Base-by-base conservation (phyloP, 2,113 vertebrate genomes). In the Nyctibius bracteatus region DNA sequence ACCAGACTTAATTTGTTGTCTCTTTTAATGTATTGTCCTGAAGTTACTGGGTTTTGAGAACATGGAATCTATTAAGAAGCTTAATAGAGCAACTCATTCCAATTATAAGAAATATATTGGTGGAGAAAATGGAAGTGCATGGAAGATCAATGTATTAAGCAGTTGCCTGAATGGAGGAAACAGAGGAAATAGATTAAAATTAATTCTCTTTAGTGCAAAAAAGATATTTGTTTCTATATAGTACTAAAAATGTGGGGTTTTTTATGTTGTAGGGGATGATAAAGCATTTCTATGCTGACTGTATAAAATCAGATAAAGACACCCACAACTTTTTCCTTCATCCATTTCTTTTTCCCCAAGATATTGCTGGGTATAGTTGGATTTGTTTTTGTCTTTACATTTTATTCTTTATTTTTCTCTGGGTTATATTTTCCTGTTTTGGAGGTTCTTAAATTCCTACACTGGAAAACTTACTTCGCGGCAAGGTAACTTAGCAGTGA, bases 31-130 rank as follows among this genome's bases (percentile, higher is more conserved):
- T 87, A 95, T 95, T 96, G 88, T 94, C 77, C 92, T 85, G 73
- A 82, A 94, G 86, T 97, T 94, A 92, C 0, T 80, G 61, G 54
- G 86, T 94, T 96, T 96, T 77, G 92, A 95, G 90, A 96, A 82
- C 73, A 68, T 12, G 58, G 86, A 96, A 54, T 95, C 96, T 92
- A 97, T 97, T 97, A 96, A 89, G 84, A 89, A 91, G 73, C 81
- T 94, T 97, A 97, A 96, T 91, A 95, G 95, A 94, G 95, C 91
- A 92, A 81, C 92, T 94, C 91, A 85, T 96, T 96, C 95, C 92
- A 94, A 97, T 97, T 94, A 94, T 77, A 96, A 94, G 78, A 97
- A 94, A 89, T 33, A 73, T 91, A 87, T 73, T 87, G 91, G 94
- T 87, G 72, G 52, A 92, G 86, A 94, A 96, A 95, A 96, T 96